Evolutionary conservation across 2,113 vertebrate genomes (phyloP), one percentile per base, ranked within the genome.

Genomic region (Limanda limanda): DNA sequence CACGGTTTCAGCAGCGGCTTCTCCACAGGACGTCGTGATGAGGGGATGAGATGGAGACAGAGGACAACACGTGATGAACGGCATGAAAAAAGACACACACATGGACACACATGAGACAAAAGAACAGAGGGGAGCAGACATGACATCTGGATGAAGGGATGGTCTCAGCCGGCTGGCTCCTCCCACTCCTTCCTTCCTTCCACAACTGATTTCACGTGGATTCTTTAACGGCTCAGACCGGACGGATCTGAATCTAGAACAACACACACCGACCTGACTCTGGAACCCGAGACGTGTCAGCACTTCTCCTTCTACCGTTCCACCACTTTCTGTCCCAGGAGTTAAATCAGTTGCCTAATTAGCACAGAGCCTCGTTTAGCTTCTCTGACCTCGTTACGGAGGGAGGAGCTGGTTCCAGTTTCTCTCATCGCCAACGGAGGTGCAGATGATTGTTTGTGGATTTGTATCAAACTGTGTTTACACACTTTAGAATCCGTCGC

Each of bases 301-400:
- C 45, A 4, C 3, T 14, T 47, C 12, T 14, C 17, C 12, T 17
- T 5, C 45, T 17, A n/a, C 51, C 17, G 3, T 4, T 47, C 45
- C 45, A 47, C 12, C 35, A 37, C 35, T 10, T 42, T 13, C 12
- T 42, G 40, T 4, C 13, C 0, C 12, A 51, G 47, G 35, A 37
- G 35, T 37, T 37, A 37, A 37, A 37, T 37, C 35, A 37, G 85
- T 78, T 84, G 75, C 51, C 58, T 84, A 84, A 91, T 91, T 86
- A 87, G 83, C 24, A 25, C 85, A 71, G 68, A 0, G 61, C 76
- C 85, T 78, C 55, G 64, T 83, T 91, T 84, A 88, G 81, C 74
- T 67, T 65, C 76, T 63, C 78, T 84, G 83, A 83, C 85, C 81
- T 81, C 76, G 69, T 89, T 86, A 59, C 47, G 18, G 18, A 11